These are phyloP conservation scores for Varroa destructor DNA, from an alignment of 1,140 invertebrate genomes.

Conservation along the genomic window DNA sequence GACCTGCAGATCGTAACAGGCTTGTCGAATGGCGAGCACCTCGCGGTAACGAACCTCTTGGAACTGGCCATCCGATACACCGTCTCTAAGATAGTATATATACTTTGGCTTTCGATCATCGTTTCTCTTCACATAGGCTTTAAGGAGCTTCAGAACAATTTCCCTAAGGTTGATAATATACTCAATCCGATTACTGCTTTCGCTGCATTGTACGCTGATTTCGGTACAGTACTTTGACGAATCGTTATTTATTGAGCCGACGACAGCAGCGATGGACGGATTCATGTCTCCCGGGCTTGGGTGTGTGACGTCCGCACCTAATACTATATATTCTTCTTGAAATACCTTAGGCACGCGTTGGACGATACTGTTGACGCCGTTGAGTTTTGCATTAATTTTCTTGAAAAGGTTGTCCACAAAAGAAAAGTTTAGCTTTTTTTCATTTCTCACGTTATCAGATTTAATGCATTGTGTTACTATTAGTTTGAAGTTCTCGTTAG, in stretches of 20 bases:
- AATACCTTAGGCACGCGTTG: conserved; percentile 37
- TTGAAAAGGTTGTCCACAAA: conserved; percentile 59
- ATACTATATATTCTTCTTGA: conserved; percentile 48
- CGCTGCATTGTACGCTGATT: conserved; percentile 31
- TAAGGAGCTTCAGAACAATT: conserved; percentile 50
- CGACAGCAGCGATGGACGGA: conserved; percentile 66
- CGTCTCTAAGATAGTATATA: conserved; percentile 41
- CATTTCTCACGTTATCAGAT: conserved; percentile 42
- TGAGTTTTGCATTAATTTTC: conserved; percentile 70
- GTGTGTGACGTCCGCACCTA: conserved; percentile 78
- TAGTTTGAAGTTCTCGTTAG: conserved; percentile 40
- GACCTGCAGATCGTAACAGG: background rate
- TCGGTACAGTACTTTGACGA: conserved; percentile 30
- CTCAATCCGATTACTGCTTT: conserved; percentile 26
- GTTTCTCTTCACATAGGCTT: background rate
- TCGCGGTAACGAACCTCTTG: conserved; percentile 25
- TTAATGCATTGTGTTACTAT: conserved; percentile 70
- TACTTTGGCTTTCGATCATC: conserved; percentile 35
- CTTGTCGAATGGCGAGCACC: conserved; percentile 11
- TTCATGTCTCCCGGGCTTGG: conserved; percentile 54
- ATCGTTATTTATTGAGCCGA: conserved; percentile 33
- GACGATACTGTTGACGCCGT: conserved; percentile 61
- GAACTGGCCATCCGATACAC: conserved; percentile 34
- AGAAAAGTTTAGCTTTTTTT: conserved; percentile 38
- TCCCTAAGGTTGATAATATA: conserved; percentile 47